Conservation (phyloP, 2,113 vertebrate genomes). For the Erythrolamprus reginae region DNA sequence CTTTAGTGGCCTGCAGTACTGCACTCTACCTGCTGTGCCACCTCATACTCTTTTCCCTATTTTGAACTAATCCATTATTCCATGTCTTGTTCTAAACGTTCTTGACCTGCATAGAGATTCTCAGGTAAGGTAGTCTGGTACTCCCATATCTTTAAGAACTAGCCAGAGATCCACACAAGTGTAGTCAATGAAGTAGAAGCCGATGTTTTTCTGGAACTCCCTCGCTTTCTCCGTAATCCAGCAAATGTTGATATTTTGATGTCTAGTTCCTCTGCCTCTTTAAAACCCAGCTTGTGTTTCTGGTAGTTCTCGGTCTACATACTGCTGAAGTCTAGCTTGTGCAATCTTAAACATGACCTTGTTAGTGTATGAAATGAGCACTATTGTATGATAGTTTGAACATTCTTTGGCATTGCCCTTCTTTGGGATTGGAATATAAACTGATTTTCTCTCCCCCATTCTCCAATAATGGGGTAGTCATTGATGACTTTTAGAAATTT, state of each 20-base stretch:
- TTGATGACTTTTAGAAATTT: not conserved
- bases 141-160: not conserved
- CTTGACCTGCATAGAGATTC: not conserved
- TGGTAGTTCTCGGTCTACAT: not conserved
- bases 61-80: not conserved
- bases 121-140: not conserved
- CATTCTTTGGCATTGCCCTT: not conserved
- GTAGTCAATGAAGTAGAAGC: not conserved
- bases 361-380: not conserved
- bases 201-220: not conserved
- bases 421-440: not conserved
- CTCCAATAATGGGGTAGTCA: not conserved
- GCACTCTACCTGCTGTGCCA: no score
- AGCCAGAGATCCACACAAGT: not conserved
- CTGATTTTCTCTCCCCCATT: rapidly evolving
- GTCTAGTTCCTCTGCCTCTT: not conserved
- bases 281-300: not conserved
- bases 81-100: not conserved
- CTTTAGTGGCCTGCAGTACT: no score
- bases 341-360: not conserved
- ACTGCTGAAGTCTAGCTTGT: not conserved
- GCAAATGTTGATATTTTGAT: not conserved
- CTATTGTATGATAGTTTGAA: not conserved
- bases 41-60: not conserved
- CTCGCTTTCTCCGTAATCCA: not conserved